phyloP scores from a whole-genome alignment of 1,140 invertebrate genomes.

The Chironomus tepperi region DNA sequence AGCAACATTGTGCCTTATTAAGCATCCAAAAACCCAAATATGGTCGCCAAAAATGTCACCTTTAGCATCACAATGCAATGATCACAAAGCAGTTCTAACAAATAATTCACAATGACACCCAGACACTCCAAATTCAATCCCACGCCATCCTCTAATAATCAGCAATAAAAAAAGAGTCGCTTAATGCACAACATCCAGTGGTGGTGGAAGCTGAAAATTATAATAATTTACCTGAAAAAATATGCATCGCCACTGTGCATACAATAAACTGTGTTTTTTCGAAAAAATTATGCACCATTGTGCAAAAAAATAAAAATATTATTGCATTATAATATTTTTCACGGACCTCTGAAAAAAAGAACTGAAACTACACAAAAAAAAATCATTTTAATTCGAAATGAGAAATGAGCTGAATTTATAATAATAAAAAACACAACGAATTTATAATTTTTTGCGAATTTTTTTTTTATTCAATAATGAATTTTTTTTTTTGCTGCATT shows the following conservation, averaged over 20 bases:
- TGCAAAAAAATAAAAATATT: conserved; percentile 18
- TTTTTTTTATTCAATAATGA: conserved; percentile 24
- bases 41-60: too few species aligned
- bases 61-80: too few species aligned
- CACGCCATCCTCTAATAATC: too few species aligned
- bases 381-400: conserved; percentile 9
- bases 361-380: background rate
- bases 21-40: too few species aligned
- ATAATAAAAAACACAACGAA: conserved; percentile 12
- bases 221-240: background rate
- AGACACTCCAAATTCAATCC: too few species aligned
- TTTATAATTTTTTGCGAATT: conserved; percentile 23
- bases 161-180: background rate
- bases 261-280: background rate
- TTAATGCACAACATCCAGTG: background rate
- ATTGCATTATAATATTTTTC: conserved; percentile 6
- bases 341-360: background rate
- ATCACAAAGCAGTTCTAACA: too few species aligned
- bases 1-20: too few species aligned
- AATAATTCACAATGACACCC: too few species aligned
- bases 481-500: conserved; percentile 13
- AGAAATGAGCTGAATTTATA: conserved; percentile 23
- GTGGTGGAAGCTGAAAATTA: background rate
- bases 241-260: background rate
- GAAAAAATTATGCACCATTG: conserved; percentile 18